phyloP scores from a whole-genome alignment of 2,888 invertebrate species.

The Andrena marginata region DNA sequence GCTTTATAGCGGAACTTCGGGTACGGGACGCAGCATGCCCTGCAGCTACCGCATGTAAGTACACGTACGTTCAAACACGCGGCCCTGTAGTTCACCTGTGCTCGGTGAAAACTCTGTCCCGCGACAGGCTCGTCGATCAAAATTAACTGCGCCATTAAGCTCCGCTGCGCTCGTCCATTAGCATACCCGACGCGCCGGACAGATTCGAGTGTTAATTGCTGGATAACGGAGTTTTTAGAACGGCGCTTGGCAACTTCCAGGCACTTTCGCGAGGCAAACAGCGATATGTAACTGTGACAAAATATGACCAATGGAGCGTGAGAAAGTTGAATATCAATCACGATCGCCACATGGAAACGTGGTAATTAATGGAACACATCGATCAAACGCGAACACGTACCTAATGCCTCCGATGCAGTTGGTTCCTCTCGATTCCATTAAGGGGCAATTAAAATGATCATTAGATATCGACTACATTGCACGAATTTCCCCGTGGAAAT shows the following conservation, averaged over 20 bases:
- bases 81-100: constrained; percentile 23
- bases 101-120: constrained; percentile 38
- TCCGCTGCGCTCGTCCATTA: neutral
- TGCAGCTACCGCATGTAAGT: too few relatives aligned
- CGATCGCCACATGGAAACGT: neutral
- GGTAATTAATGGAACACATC: constrained; percentile 25
- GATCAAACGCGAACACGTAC: constrained; percentile 18
- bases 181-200: neutral
- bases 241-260: neutral
- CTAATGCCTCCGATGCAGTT: constrained; percentile 3
- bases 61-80: neutral
- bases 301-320: too few relatives aligned
- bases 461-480: neutral
- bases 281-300: neutral
- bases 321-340: constrained; percentile 33
- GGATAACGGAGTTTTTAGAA: constrained; percentile 17
- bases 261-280: neutral
- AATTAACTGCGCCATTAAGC: constrained; percentile 47
- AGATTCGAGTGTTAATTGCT: constrained; percentile 39
- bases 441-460: too few relatives aligned
- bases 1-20: neutral
- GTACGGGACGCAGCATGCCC: neutral
- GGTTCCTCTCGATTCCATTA: neutral
- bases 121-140: constrained; percentile 35
- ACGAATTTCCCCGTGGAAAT: neutral